A percentile compares a stretch with the other conserved stretches of the same genome.
These are phyloP conservation scores for Taxidea taxus DNA, from an alignment of 2,113 vertebrate genomes.

Conservation along the genomic window DNA sequence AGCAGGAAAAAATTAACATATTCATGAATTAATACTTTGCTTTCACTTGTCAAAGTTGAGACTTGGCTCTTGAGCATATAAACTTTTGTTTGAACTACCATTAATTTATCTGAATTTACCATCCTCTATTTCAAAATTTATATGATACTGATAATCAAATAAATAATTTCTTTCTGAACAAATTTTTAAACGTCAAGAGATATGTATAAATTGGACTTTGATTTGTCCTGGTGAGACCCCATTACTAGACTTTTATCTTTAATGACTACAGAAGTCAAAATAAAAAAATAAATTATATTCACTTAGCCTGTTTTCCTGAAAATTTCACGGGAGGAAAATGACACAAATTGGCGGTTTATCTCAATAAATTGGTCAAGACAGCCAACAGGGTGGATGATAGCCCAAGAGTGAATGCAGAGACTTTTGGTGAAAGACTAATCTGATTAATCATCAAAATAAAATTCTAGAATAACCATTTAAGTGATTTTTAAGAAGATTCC, in stretches of 20 bases:
- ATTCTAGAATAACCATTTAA: not conserved
- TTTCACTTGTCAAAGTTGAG: constrained; percentile 22
- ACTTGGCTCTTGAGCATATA: constrained; percentile 35
- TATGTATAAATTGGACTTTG: not conserved
- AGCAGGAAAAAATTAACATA: constrained; percentile 30
- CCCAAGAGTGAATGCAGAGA: not conserved
- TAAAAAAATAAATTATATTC: constrained; percentile 4
- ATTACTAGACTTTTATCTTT: not conserved
- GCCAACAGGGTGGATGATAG: not conserved
- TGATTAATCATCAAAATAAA: not conserved
- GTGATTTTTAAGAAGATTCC: not conserved
- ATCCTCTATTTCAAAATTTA: not conserved
- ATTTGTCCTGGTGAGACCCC: not conserved
- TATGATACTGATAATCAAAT: not conserved
- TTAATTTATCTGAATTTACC: constrained; percentile 1
- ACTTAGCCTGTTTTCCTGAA: not conserved
- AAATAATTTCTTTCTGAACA: not conserved
- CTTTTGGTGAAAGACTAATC: not conserved
- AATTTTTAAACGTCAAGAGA: constrained; percentile 35
- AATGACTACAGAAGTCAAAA: not conserved
- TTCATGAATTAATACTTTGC: constrained; percentile 36
- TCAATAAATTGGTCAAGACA: not conserved
- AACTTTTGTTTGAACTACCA: constrained; percentile 7
- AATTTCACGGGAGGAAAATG: not conserved
- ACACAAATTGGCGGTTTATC: not conserved